A percentile compares a stretch with the other conserved stretches of the same genome.
phyloP scores from a whole-genome alignment of 2,797 vertebrate species.

The Enteromius mattozi region DNA sequence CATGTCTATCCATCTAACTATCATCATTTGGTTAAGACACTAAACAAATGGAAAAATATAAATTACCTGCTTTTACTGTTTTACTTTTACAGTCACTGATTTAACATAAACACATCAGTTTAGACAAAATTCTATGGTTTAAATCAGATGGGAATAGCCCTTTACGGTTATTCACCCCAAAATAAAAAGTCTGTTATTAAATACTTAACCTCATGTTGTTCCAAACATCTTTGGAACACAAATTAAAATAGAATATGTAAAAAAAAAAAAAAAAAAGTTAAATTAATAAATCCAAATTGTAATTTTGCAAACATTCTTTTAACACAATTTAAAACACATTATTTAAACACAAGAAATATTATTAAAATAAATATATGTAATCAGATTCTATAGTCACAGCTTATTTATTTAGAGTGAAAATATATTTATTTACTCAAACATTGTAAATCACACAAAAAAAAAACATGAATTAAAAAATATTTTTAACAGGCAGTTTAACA shows the following conservation, averaged over 20 bases:
- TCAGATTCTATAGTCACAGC: neutral
- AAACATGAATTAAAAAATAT: neutral
- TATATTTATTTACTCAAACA: neutral
- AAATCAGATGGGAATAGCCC: neutral
- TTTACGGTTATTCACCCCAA: neutral
- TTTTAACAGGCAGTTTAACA: neutral
- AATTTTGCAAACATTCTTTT: too few relatives aligned
- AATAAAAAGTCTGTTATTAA: too few relatives aligned
- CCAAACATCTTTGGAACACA: too few relatives aligned
- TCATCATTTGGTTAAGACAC: neutral
- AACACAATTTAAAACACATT: too few relatives aligned
- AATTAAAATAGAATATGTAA: neutral
- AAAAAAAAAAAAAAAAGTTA: too few relatives aligned
- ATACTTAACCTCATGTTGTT: too few relatives aligned
- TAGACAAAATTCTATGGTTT: neutral
- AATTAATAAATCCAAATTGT: neutral
- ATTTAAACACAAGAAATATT: too few relatives aligned
- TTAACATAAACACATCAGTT: neutral
- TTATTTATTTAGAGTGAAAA: neutral
- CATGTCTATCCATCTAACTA: neutral
- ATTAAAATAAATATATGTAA: neutral
- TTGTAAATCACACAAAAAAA: neutral
- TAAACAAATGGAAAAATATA: neutral
- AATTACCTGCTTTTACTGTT: too few relatives aligned
- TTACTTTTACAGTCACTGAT: neutral